phyloP scores from a whole-genome alignment of 2,113 vertebrate genomes.

The Ceyx cyanopectus region DNA sequence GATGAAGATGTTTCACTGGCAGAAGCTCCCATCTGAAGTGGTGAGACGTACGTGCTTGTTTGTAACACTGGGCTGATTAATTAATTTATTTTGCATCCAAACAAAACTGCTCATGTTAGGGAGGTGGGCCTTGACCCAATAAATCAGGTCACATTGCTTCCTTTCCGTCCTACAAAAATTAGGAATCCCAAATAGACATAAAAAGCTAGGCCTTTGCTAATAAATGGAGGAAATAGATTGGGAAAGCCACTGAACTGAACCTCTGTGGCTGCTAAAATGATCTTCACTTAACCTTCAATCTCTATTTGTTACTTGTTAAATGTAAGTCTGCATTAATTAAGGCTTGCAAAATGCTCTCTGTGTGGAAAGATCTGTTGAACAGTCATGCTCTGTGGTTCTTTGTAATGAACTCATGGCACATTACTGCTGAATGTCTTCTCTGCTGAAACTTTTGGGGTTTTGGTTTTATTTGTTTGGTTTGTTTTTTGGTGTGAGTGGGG shows the following conservation, averaged over 20 bases:
- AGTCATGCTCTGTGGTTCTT: not conserved
- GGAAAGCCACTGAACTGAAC: not conserved
- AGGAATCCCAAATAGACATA: not conserved
- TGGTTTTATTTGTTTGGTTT: too few species aligned
- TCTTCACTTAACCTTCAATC: not conserved
- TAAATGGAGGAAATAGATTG: not conserved
- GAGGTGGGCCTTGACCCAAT: not conserved
- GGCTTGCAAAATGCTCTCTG: not conserved
- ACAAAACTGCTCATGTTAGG: not conserved
- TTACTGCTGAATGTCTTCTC: not conserved
- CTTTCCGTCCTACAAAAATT: not conserved
- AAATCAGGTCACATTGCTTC: not conserved
- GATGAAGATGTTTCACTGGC: conserved; percentile 97
- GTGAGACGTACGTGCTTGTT: conserved; percentile 80
- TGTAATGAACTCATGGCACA: not conserved
- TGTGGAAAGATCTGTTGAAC: not conserved
- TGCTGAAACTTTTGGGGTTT: not conserved
- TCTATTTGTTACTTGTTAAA: not conserved
- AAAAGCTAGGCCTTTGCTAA: not conserved
- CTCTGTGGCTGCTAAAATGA: not conserved
- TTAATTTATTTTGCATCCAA: rapidly evolving
- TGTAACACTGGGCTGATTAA: rapidly evolving
- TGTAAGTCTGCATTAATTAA: not conserved
- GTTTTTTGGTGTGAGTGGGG: too few species aligned
- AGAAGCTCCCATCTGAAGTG: conserved; percentile 84